Base-by-base conservation (phyloP, 1,140 invertebrate species). In the Pogonognathellus flavescens region DNA sequence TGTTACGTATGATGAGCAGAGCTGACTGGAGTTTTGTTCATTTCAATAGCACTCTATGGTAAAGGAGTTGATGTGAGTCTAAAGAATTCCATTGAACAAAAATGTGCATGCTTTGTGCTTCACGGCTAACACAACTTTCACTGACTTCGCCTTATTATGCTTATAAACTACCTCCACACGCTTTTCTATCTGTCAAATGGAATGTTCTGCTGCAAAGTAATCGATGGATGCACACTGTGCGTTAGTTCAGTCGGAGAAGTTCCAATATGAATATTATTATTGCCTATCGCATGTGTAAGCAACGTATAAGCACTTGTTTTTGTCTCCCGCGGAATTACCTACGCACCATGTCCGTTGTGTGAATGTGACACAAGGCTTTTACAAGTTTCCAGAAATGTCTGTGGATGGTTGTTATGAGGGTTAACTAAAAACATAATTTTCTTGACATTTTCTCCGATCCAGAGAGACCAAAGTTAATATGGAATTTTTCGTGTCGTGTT, bases 1-100 rank as follows among this genome's bases (percentile, higher is more conserved):
- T 2, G 14, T n/a, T 50, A 49, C 13, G 70, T 49, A 76, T 76
- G 70, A 76, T 76, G 70, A 76, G 41, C 70, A 41, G 70, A 76
- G 18, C 20, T 25, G 62, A 66, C 22, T 66, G 18, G 13, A 13
- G 16, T 50, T 31, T 50, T 8, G 25, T 76, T 76, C 70, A n/a
- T 18, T 18, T 16, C 18, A 70, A 70, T 13, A 57, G 18, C 59
- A 14, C 13, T 9, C 14, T n/a, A 18, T n/a, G 18, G 1, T n/a
- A 20, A n/a, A n/a, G 8, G n/a, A 62, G 6, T 18, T n/a, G n/a
- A n/a, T 18, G 59, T 18, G 5, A 10, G 0, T 20, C 18, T 31
- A 25, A 25, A 60, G 22, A 60, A 60, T 10, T 10, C 18, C 18
- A 2, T 5, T 0, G 2, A 60, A 10, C 59, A 20, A 66, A 66